Evolutionary conservation across 2,113 vertebrate species (phyloP).

Genomic region (Orcinus orca): DNA sequence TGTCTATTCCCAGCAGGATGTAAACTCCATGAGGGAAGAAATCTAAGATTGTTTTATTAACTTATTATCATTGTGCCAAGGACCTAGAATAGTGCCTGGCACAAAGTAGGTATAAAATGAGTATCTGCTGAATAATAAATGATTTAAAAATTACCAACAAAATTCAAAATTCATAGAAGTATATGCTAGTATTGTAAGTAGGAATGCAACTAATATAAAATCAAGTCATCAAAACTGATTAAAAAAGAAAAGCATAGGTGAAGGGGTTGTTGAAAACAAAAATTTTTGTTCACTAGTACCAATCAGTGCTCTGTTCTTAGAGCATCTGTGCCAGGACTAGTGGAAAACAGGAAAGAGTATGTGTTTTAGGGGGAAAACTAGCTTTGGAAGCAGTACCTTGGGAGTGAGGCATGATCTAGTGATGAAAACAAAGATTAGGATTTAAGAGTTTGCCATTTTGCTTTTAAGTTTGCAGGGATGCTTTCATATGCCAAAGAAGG

Average conservation of each 20-base stretch:
- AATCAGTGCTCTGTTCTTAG: neutral
- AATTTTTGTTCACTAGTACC: neutral
- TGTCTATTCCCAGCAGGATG: neutral
- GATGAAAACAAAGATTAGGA: neutral
- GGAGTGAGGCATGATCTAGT: neutral
- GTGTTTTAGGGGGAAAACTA: neutral
- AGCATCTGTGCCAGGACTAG: neutral
- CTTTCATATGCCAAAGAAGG: neutral
- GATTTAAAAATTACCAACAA: neutral
- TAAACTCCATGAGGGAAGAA: neutral
- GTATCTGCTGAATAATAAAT: neutral
- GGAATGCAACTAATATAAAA: neutral
- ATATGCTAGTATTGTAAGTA: neutral
- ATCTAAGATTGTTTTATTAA: neutral
- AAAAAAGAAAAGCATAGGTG: neutral
- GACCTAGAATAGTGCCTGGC: neutral
- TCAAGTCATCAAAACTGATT: neutral
- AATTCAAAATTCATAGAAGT: neutral
- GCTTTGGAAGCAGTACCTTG: neutral
- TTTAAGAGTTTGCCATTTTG: neutral
- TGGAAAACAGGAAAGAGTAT: neutral
- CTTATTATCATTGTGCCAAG: neutral
- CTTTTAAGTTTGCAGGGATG: neutral
- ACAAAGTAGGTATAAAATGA: neutral
- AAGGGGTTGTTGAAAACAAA: neutral